Percentiles rank a stretch among this genome's conserved stretches.
These are phyloP conservation scores for Athalia cordata DNA, from an alignment of 2,888 invertebrate genomes.

Conservation along the genomic window DNA sequence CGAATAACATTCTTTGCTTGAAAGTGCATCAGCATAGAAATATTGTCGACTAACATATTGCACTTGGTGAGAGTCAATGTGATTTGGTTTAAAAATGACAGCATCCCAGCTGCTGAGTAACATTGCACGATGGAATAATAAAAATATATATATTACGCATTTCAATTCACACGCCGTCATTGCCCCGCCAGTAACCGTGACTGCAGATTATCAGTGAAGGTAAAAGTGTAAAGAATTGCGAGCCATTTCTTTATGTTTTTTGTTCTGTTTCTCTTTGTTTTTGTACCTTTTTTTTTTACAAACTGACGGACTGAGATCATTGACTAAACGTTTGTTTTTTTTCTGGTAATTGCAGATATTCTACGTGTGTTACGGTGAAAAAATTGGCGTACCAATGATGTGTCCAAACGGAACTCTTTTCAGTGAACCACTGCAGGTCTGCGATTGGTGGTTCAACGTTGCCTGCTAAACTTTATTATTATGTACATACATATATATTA, in stretches of 20 bases:
- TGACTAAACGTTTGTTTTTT: constrained; percentile 24
- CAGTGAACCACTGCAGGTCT: constrained; percentile 66
- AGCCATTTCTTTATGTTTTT: background rate
- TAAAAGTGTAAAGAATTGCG: constrained; percentile 40
- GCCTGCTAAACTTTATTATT: constrained; percentile 55
- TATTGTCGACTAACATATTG: background rate
- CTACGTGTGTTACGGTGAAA: constrained; percentile 67
- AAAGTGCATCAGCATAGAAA: background rate
- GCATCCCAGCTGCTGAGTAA: background rate
- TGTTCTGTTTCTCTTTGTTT: too few species aligned
- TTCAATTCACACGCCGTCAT: constrained; percentile 36
- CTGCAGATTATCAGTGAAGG: constrained; percentile 6
- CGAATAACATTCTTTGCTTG: background rate
- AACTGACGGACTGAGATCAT: background rate
- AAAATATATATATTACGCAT: background rate
- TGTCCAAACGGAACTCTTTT: constrained; percentile 69
- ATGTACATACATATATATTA: background rate
- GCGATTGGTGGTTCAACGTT: constrained; percentile 70
- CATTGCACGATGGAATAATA: background rate
- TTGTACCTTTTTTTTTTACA: background rate
- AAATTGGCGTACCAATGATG: constrained; percentile 66
- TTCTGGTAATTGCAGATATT: constrained; percentile 60
- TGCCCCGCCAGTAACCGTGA: constrained; percentile 40
- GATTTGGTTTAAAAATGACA: background rate
- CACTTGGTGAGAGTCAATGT: constrained; percentile 22